Evolutionary conservation across 2,797 vertebrate genomes (phyloP), one percentile per base, ranked within the genome.

Genomic region (Sebastolobus alascanus): DNA sequence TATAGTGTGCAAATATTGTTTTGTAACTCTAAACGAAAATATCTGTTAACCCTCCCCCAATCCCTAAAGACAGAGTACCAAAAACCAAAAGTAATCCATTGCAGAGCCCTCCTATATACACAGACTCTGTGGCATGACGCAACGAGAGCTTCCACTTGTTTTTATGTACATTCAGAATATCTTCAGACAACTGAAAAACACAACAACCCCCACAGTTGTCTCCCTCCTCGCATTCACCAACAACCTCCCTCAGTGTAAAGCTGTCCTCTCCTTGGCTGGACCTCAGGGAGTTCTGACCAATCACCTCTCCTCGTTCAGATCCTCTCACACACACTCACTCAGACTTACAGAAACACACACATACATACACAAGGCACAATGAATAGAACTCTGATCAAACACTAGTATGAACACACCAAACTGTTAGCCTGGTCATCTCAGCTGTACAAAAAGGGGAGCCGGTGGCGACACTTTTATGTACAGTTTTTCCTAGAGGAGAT

Each of bases 1-100:
- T 97, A 97, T 98, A 98, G 97, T 99, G 98, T 99, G 98, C 98
- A 99, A 99, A 98, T 97, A 96, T 97, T 96, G 96, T 96, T 96
- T 95, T 96, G 96, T 98, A 97, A 96, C 95, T 96, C 90, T 90
- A 95, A 92, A 94, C 80, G 14, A 93, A 95, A 97, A 97, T 96
- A 97, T 96, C 87, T 87, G 84, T 91, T 82, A 80, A 84, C 88
- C 85, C 74, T 29, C 70, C 86, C 84, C 83, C 66, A 4, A 74
- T 61, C 89, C 91, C 91, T 87, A 89, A 93, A 92, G 87, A 94
- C 88, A 84, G 91, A 95, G 95, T 96, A 96, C 95, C 95, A 93
- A 96, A 95, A 95, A 92, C 92, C 88, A 90, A 89, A 93, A 90
- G 82, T 89, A 88, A 90, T 90, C 90, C 97, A 97, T 97, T 97